Percentiles rank a stretch among this genome's conserved stretches.
Evolutionary conservation across 2,888 invertebrate species (phyloP).

Genomic region (Pyrgus malvae): DNA sequence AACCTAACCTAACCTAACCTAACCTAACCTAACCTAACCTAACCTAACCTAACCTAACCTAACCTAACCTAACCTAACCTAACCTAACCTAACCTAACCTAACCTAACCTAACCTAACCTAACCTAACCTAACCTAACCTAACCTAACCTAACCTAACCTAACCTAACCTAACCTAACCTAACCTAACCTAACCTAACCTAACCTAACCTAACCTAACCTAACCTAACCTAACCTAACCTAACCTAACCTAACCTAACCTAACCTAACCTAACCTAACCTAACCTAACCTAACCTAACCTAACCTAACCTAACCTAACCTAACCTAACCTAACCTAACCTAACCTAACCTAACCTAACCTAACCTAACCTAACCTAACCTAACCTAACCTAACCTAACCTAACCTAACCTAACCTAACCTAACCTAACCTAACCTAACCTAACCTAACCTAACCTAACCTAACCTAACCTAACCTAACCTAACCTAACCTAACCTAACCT

Average conservation of each 20-base stretch:
- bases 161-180: constrained; percentile 35
- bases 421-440: neutral
- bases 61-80: no score
- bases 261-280: constrained; percentile 36
- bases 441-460: neutral
- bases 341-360: neutral
- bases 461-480: neutral
- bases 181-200: constrained; percentile 37
- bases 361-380: neutral
- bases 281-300: constrained; percentile 33
- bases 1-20: no score
- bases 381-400: neutral
- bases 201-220: constrained; percentile 38
- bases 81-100: no score
- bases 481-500: neutral
- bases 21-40: no score
- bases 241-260: constrained; percentile 33
- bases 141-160: constrained; percentile 31
- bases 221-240: constrained; percentile 36
- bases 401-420: neutral
- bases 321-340: constrained; percentile 28
- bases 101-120: no score
- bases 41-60: no score
- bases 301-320: constrained; percentile 33
- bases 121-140: constrained; percentile 23